Percentiles rank a stretch among this genome's conserved stretches.
These are phyloP conservation scores for Chymomyza caudatula DNA, from an alignment of 2,888 invertebrate genomes.

Conservation along the genomic window DNA sequence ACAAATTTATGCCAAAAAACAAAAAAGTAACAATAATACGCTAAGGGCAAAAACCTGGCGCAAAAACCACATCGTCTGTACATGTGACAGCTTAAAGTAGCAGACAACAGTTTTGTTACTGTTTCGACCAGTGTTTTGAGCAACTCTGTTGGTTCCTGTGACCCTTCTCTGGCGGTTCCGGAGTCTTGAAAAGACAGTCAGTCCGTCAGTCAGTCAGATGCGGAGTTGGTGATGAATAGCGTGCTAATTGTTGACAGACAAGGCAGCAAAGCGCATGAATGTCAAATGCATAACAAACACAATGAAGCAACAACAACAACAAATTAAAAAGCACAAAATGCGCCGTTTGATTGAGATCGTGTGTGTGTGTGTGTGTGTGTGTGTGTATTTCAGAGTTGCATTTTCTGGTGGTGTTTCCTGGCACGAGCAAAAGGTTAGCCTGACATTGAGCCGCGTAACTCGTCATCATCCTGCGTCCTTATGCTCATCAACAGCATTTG, in stretches of 20 bases:
- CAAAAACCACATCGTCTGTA: conserved; percentile 38
- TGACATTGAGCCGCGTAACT: conserved; percentile 68
- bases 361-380: conserved; percentile 16
- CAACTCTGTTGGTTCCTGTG: too few species aligned
- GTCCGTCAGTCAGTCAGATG: conserved; percentile 27
- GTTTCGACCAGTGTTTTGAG: background rate
- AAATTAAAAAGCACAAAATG: conserved; percentile 17
- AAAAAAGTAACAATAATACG: background rate
- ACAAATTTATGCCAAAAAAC: background rate
- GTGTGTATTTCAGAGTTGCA: conserved; percentile 18
- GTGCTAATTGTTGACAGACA: conserved; percentile 77
- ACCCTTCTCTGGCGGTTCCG: background rate
- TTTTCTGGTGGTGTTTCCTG: conserved; percentile 26
- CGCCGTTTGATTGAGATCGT: conserved; percentile 63
- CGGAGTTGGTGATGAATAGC: conserved; percentile 73
- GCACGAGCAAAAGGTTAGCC: conserved; percentile 24
- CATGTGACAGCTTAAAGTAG: conserved; percentile 20
- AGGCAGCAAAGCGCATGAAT: conserved; percentile 61
- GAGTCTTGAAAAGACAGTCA: background rate
- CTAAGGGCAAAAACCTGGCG: background rate
- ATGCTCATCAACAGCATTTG: background rate
- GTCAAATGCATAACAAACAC: conserved; percentile 56
- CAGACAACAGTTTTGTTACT: background rate
- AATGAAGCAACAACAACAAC: background rate
- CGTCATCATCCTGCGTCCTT: conserved; percentile 46